Evolutionary conservation across 2,113 vertebrate genomes (phyloP), one percentile per base, ranked within the genome.

Genomic region (Microtus pennsylvanicus): DNA sequence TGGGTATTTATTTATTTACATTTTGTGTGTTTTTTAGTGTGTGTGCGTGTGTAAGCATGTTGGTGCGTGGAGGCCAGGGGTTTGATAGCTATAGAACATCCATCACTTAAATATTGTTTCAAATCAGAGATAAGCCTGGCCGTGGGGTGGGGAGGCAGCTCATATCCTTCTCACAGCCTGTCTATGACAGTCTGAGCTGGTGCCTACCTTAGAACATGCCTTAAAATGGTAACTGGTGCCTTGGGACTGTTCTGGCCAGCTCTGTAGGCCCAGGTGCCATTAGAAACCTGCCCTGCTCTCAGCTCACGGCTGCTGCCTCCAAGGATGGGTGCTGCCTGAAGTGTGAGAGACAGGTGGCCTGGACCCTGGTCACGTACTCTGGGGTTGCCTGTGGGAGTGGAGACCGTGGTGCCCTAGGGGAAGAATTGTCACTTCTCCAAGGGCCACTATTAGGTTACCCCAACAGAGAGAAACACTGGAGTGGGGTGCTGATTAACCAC

Each of bases 101-200:
- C 87, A 47, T 67, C 55, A 58, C 45, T 94, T 61, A 89, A 94
- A 83, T 50, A 86, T 50, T 82, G 87, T 58, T 80, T 95, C 58
- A 33, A 91, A 91, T 67, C 78, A 72, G n/a, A 80, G 55, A 14
- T 14, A 58, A 38, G 13, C 69, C 12, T n/a, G 61, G 30, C 45
- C 14, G 38, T 6, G 74, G 50, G 50, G 50, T 2, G 52, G 52
- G 7, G 30, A 1, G 33, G 21, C 21, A 0, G 42, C 42, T 72
- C 50, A 7, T 1, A 24, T 17, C 58, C 33, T 88, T 72, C 16
- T 45, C 42, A 47, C 7, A 22, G 50, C 11, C 45, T 87, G 45
- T 35, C 65, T 70, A 35, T 42, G 80, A n/a, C 11, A 85, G n/a
- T 45, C 82, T 30, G 58, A 85, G 42, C 38, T 67, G 65, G 30